Conservation (phyloP, 1,140 invertebrate genomes). For the Pseudoatta argentina region DNA sequence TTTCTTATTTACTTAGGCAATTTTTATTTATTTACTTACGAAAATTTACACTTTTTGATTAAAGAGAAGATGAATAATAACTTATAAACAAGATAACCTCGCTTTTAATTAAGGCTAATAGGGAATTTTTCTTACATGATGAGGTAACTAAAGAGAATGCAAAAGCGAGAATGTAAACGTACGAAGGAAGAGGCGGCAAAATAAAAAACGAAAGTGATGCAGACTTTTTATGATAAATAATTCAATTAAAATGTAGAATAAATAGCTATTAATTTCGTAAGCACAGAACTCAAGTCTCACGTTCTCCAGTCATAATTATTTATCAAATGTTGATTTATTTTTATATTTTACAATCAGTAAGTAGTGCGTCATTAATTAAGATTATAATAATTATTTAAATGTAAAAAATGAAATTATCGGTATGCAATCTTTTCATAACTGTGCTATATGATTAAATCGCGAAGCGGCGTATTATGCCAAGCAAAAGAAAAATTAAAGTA, state of each 20-base stretch:
- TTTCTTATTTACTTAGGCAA: neutral
- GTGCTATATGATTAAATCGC: neutral
- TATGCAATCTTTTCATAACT: neutral
- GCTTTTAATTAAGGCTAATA: conserved; percentile 36
- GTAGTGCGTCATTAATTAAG: neutral
- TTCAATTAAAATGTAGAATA: conserved; percentile 17
- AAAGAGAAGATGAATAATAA: conserved; percentile 33
- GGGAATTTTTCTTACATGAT: conserved; percentile 10
- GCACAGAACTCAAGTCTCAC: neutral
- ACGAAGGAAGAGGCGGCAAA: neutral
- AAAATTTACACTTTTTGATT: conserved; percentile 23
- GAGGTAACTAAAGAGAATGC: conserved; percentile 30
- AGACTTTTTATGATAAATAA: conserved; percentile 26
- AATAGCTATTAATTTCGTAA: neutral
- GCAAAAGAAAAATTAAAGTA: conserved; percentile 18
- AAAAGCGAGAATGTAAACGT: conserved; percentile 10
- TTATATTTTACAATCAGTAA: neutral
- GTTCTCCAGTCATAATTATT: neutral
- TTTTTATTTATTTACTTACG: conserved; percentile 20
- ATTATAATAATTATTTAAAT: conserved; percentile 25
- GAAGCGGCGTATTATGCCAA: neutral
- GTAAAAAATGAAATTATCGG: neutral
- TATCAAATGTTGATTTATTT: neutral
- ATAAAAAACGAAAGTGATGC: neutral
- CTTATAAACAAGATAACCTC: conserved; percentile 34